A percentile compares a stretch with the other conserved stretches of the same genome.
These are phyloP conservation scores for Schizothorax lantsangensis DNA, from an alignment of 2,797 vertebrate species.

Conservation along the genomic window DNA sequence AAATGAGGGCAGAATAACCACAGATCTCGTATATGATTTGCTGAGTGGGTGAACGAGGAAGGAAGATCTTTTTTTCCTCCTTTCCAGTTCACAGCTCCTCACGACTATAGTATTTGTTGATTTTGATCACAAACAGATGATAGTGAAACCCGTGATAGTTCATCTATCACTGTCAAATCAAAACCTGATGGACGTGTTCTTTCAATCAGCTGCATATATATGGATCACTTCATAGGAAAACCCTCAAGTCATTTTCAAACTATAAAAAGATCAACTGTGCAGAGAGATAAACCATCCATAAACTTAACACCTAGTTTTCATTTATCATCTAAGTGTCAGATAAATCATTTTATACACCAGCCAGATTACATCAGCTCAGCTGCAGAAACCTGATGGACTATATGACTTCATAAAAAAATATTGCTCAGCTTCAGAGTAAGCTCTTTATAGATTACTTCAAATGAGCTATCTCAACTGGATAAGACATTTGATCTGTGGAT, in stretches of 20 bases:
- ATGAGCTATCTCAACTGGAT: background rate
- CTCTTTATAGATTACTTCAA: background rate
- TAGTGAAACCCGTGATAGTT: constrained; percentile 7
- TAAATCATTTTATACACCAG: background rate
- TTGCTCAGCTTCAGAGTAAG: background rate
- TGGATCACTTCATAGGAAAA: background rate
- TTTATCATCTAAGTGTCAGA: background rate
- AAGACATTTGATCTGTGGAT: background rate
- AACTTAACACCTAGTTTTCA: too few relatives aligned
- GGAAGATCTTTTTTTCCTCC: background rate
- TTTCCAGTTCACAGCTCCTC: background rate
- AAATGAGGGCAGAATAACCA: background rate
- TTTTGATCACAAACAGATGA: background rate
- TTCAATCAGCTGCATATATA: constrained; percentile 14
- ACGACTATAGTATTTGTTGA: background rate
- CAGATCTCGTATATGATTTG: background rate
- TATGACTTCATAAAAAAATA: background rate
- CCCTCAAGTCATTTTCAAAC: too few relatives aligned
- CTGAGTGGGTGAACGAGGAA: background rate
- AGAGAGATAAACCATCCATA: too few relatives aligned
- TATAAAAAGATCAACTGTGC: too few relatives aligned
- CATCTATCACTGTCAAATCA: constrained; percentile 12
- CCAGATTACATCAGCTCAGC: constrained; percentile 1
- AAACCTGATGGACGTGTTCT: constrained; percentile 25
- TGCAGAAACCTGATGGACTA: background rate